Percentiles rank a stretch among this genome's conserved stretches.
These are phyloP conservation scores for Ibidorhyncha struthersii DNA, from an alignment of 2,113 vertebrate species.

Conservation along the genomic window DNA sequence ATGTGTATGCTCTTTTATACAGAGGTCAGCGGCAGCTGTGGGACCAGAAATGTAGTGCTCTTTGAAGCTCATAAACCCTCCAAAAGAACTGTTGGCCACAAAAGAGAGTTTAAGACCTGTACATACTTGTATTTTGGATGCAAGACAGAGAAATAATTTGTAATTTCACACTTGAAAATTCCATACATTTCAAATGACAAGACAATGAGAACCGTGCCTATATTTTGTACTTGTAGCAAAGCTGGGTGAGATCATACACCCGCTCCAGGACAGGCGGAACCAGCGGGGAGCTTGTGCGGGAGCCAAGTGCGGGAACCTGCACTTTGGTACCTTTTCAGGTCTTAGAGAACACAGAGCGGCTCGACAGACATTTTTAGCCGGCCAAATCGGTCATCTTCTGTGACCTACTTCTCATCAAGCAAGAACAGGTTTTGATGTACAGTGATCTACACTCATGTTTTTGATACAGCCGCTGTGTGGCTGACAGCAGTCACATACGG, in stretches of 20 bases:
- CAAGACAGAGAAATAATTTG: not conserved
- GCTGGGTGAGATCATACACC: fast-evolving
- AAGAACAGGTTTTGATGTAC: not conserved
- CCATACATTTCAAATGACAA: not conserved
- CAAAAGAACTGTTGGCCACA: not conserved
- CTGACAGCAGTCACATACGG: not conserved
- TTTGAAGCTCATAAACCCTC: not conserved
- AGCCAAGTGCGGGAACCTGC: not conserved
- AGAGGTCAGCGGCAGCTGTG: fast-evolving
- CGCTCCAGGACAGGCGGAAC: not conserved
- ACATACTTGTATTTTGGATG: not conserved
- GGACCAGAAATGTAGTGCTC: not conserved
- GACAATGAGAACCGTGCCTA: fast-evolving
- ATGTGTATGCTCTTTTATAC: not conserved
- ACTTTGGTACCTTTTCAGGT: not conserved
- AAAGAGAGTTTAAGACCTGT: not conserved
- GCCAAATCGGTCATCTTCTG: not conserved
- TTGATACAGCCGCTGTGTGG: not conserved
- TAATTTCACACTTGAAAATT: not conserved
- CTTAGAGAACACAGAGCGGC: not conserved
- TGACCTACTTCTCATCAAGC: not conserved
- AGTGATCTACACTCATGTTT: fast-evolving
- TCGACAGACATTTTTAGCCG: not conserved
- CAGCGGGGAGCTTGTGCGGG: not conserved
- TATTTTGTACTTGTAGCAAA: not conserved